Conservation (phyloP, 2,113 vertebrate species). For the Lophochroa leadbeateri region DNA sequence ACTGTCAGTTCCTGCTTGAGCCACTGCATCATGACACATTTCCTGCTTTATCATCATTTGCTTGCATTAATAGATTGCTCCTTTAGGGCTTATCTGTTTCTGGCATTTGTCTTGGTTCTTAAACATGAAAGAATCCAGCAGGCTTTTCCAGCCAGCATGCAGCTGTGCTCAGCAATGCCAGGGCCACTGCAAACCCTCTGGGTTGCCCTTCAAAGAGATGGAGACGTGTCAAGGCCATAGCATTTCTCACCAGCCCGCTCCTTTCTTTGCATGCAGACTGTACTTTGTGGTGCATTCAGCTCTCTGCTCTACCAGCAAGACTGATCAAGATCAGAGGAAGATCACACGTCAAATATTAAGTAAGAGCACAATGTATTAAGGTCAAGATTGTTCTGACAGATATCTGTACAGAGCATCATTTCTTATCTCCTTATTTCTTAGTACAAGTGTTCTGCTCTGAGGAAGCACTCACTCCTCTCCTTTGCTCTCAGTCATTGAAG, state of each 20-base stretch:
- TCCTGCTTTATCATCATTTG: neutral
- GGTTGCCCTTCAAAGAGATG: neutral
- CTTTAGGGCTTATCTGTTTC: neutral
- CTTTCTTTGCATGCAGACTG: neutral
- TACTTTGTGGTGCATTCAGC: too few relatives aligned
- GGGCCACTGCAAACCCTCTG: neutral
- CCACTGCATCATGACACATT: neutral
- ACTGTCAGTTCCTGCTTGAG: neutral
- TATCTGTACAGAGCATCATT: neutral
- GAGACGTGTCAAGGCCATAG: neutral
- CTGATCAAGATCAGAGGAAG: neutral
- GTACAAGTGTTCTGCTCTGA: neutral
- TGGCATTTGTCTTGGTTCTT: neutral
- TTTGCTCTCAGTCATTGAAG: neutral
- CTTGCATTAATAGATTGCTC: neutral
- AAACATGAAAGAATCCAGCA: neutral
- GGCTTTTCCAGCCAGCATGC: neutral
- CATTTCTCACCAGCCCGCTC: neutral
- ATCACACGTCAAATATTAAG: neutral
- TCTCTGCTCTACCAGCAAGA: neutral
- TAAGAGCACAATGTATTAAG: neutral
- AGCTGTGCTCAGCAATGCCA: neutral
- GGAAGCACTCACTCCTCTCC: neutral
- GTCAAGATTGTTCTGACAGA: neutral
- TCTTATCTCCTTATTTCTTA: neutral